phyloP scores from a whole-genome alignment of 2,888 invertebrate species.

The Tiphia femorata region DNA sequence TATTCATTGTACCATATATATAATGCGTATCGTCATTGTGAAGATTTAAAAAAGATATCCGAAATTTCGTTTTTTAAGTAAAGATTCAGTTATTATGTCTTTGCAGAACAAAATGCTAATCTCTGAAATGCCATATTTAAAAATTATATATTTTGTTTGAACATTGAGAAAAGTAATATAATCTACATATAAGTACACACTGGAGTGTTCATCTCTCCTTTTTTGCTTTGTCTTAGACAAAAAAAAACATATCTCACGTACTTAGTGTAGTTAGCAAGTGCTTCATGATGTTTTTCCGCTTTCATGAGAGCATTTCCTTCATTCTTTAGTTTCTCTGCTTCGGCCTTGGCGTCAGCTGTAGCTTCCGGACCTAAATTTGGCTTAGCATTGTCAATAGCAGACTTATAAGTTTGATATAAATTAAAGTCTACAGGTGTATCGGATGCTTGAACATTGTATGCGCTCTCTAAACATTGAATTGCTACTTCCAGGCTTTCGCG shows the following conservation, averaged over 20 bases:
- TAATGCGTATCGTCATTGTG: too few species aligned
- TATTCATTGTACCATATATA: too few species aligned
- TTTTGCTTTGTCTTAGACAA: too few species aligned
- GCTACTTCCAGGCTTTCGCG: conserved; percentile 92
- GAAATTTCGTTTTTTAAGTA: too few species aligned
- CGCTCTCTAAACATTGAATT: conserved; percentile 93
- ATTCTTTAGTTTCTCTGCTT: conserved; percentile 89
- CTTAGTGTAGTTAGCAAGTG: conserved; percentile 85
- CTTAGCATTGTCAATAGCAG: conserved; percentile 52
- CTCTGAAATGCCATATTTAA: background rate
- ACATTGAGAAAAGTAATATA: too few species aligned
- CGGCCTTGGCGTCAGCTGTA: conserved; percentile 72
- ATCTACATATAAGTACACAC: too few species aligned
- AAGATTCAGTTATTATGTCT: background rate
- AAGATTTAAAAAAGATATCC: too few species aligned
- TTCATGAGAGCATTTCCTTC: conserved; percentile 93
- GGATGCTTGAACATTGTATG: conserved; percentile 79
- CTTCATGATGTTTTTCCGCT: conserved; percentile 82
- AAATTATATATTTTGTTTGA: too few species aligned
- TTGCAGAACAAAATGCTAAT: too few species aligned
- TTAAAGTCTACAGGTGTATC: conserved; percentile 68
- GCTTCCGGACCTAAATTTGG: conserved; percentile 55
- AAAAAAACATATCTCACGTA: conserved; percentile 50
- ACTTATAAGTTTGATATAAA: conserved; percentile 69
- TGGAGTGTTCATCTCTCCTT: too few species aligned